phyloP scores from a whole-genome alignment of 2,888 invertebrate genomes.

The Heteromyza rotundicornis region DNA sequence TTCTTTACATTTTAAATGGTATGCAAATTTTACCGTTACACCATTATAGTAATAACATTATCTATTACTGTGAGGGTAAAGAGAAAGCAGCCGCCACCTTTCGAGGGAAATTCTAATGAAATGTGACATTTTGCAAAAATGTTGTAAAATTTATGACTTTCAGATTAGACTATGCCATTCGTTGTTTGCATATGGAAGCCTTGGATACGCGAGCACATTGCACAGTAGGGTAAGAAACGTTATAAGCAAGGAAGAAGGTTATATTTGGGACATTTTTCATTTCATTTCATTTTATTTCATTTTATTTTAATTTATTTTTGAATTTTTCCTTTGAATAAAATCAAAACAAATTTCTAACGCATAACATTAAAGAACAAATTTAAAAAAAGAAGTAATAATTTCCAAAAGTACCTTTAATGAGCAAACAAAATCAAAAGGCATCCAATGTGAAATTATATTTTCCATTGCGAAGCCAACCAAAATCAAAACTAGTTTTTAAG shows the following conservation, averaged over 20 bases:
- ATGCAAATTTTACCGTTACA: slow-evolving; percentile 55
- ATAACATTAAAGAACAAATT: slow-evolving; percentile 17
- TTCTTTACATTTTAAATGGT: slow-evolving; percentile 23
- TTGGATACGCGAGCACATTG: no score
- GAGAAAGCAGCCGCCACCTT: background rate
- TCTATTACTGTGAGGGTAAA: no score
- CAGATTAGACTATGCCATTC: no score
- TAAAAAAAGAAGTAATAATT: slow-evolving; percentile 15
- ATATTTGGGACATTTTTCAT: no score
- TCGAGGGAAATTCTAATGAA: background rate
- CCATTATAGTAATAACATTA: slow-evolving; percentile 49
- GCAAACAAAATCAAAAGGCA: slow-evolving; percentile 59
- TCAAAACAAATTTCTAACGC: slow-evolving; percentile 3
- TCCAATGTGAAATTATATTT: slow-evolving; percentile 38
- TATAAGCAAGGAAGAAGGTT: no score
- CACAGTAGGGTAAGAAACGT: no score
- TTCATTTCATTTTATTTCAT: background rate
- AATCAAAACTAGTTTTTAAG: slow-evolving; percentile 49
- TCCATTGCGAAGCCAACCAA: slow-evolving; percentile 43
- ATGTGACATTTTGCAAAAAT: slow-evolving; percentile 4
- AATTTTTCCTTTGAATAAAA: background rate
- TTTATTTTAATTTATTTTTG: slow-evolving; percentile 12
- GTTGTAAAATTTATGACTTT: background rate
- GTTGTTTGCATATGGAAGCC: no score
- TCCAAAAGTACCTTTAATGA: slow-evolving; percentile 49